Base-by-base conservation (phyloP, 2,888 invertebrate species). In the Quadroppia sp. region DNA sequence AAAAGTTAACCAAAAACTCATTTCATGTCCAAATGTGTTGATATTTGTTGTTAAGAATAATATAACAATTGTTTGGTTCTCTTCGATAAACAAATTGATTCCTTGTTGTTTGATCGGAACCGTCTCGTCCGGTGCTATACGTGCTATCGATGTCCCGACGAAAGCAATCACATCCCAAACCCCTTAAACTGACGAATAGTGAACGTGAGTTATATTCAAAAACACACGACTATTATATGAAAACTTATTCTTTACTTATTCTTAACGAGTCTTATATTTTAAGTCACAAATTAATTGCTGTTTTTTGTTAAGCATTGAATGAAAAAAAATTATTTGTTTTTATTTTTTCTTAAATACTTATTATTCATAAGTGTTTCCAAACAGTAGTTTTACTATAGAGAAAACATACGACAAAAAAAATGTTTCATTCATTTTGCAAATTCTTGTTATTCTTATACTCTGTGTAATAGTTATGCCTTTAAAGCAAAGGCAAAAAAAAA, bases 91-190 rank as follows among this genome's bases (percentile, higher is more conserved):
- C 17, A 11, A 2, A 15, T 45, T 17, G 45, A 45, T 45, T 45
- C 45, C 36, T 45, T 11, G 15, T 15, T 2, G 15, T 15, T 45
- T 2, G 6, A 17, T 45, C 17, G 45, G 45, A 45, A 2, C 2
- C 45, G 15, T 13, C 17, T n/a, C 45, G 11, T 15, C 45, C 15
- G 17, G 11, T 30, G 7, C 45, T 45, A 2, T 45, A 7, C 45
- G 2, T n/a, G n/a, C 6, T n/a, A 3, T 15, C 23, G 20, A 67
- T 67, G 67, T 94, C 94, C 84, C 90, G 94, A 84, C 88, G 94
- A 86, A 94, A 94, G 87, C 94, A 94, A 87, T 91, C 92, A 86
- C 93, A 94, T 86, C 94, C 94, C 81, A 94, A 94, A 86, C 93
- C 94, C 83, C 87, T 93, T 82, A 94, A 45, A 15, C 45, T 15